These are phyloP conservation scores for Aplidium turbinatum DNA, from an alignment of 23 tunicate species.

Conservation along the genomic window DNA sequence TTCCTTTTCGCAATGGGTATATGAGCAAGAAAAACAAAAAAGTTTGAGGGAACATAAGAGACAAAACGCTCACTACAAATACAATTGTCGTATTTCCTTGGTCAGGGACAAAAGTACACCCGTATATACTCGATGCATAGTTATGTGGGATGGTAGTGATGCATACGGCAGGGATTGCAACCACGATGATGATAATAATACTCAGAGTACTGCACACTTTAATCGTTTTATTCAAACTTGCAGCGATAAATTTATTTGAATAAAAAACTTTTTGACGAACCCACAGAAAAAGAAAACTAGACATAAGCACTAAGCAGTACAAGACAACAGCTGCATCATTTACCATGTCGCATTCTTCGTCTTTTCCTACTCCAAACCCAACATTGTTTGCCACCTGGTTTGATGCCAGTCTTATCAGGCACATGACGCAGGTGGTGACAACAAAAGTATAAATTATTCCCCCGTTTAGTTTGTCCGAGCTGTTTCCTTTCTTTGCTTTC, in stretches of 20 bases:
- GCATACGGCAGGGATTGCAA: neutral
- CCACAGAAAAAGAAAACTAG: neutral
- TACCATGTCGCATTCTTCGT: neutral
- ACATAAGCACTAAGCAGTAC: neutral
- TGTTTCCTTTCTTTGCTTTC: too few relatives aligned
- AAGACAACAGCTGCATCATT: neutral
- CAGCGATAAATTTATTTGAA: neutral
- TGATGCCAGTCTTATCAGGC: neutral
- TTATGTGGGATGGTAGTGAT: constrained; percentile 12
- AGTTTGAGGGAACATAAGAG: constrained; percentile 33
- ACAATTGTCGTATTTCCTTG: neutral
- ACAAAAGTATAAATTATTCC: neutral
- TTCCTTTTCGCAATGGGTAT: constrained; percentile 30
- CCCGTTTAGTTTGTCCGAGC: neutral
- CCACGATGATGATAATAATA: neutral
- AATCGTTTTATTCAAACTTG: neutral
- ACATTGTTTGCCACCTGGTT: neutral
- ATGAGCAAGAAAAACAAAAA: constrained; percentile 39
- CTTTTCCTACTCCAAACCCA: neutral
- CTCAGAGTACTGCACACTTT: neutral
- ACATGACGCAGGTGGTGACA: neutral
- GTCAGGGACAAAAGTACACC: constrained; percentile 21
- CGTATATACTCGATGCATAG: constrained; percentile 21
- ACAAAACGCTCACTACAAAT: constrained; percentile 2
- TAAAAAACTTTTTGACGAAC: neutral